Evolutionary conservation across 2,888 invertebrate genomes (phyloP), one percentile per base, ranked within the genome.

Genomic region (Tinea trinotella): DNA sequence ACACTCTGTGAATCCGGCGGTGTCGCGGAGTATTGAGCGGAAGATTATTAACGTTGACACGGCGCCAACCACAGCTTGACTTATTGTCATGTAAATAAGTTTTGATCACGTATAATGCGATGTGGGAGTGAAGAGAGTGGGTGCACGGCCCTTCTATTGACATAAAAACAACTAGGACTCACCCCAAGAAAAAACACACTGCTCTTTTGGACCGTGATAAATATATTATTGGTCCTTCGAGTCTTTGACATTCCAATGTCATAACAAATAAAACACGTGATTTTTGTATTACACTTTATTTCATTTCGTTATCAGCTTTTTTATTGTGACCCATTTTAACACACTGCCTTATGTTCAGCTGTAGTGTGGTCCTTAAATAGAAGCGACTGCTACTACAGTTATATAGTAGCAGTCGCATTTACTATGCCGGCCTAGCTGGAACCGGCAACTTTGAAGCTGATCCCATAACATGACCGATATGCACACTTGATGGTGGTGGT

Each of bases 71-170:
- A 71, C 75, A 74, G 67, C 70, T 40, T 66, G 62, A 67, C 68
- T 70, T 74, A 80, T 82, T 84, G 75, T 82, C 68, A 83, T 82
- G 83, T 78, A 80, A 83, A 84, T 83, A 74, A 69, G 75, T 70
- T 73, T 76, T 74, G 71, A 76, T 75, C 76, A 71, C 67, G 71
- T 71, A 81, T 80, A 80, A 81, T 77, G 62, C 72, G 61, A 65
- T 68, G 78, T 77, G 70, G 77, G 75, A 68, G 68, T 64, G 58
- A 15, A 64, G 71, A 70, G 72, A 69, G 76, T 77, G 74, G 78
- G 77, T 65, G 67, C 69, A 64, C 64, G 66, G 68, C 70, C 70
- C 69, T 68, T 69, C 62, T 64, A 66, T 64, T 65, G 61, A 63
- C 67, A 73, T 67, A 72, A 70, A 76, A 76, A 76, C 77, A 72